Evolutionary conservation across 2,113 vertebrate species (phyloP).

Genomic region (Philantomba maxwellii): DNA sequence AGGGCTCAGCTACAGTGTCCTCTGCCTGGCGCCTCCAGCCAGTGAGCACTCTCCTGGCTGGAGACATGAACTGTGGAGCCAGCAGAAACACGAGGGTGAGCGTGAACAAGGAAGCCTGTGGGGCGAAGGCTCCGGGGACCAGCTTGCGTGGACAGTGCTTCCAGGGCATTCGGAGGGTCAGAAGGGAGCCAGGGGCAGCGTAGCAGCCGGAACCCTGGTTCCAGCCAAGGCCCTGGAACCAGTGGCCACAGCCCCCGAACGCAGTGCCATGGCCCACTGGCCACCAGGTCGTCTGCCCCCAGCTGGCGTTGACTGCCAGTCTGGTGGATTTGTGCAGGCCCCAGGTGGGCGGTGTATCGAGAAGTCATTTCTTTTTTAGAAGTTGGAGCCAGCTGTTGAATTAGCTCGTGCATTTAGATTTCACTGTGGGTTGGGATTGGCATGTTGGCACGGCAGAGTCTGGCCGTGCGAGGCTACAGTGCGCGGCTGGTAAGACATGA

Average conservation of each 20-base stretch:
- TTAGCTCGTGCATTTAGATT: not conserved
- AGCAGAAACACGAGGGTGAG: rapidly evolving
- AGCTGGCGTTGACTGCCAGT: rapidly evolving
- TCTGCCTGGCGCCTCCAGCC: not conserved
- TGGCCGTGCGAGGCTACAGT: rapidly evolving
- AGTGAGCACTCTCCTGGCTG: not conserved
- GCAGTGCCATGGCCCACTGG: rapidly evolving
- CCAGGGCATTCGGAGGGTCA: rapidly evolving
- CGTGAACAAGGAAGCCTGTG: not conserved
- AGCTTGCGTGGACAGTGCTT: rapidly evolving
- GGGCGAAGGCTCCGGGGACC: not conserved
- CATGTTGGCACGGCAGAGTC: rapidly evolving
- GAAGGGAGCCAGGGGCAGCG: rapidly evolving
- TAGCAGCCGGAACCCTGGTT: too few species aligned
- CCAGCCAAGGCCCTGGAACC: rapidly evolving
- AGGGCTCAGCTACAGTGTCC: rapidly evolving
- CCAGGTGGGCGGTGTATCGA: too few species aligned
- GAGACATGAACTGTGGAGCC: rapidly evolving
- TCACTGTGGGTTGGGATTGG: not conserved
- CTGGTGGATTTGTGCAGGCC: not conserved
- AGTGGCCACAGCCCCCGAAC: not conserved
- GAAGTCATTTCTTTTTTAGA: not conserved
- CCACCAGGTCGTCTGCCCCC: rapidly evolving
- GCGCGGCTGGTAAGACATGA: rapidly evolving
- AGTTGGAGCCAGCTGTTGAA: not conserved